Evolutionary conservation across 2,113 vertebrate species (phyloP).

Genomic region (Odocoileus virginianus): DNA sequence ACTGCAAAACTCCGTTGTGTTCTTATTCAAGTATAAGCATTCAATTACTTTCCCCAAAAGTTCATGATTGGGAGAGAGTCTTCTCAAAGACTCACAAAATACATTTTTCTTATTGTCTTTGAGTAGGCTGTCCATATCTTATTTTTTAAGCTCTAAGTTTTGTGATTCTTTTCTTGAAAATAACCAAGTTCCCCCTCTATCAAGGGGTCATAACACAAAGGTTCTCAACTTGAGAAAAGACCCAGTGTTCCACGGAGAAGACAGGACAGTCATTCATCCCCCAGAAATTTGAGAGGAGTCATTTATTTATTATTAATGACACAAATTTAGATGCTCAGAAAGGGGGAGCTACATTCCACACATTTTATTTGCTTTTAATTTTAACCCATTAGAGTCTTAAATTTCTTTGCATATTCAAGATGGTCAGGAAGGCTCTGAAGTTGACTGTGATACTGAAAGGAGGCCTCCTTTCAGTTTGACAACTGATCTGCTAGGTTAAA

Average conservation of each 20-base stretch:
- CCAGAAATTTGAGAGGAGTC: background rate
- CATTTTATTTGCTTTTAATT: background rate
- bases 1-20: background rate
- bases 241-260: background rate
- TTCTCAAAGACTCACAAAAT: background rate
- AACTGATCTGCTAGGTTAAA: background rate
- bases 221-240: background rate
- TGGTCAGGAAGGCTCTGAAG: background rate
- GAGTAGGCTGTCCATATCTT: background rate
- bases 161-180: background rate
- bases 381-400: background rate
- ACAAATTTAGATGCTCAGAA: background rate
- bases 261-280: background rate
- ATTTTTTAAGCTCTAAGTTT: background rate
- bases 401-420: background rate
- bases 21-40: background rate
- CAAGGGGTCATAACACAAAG: background rate
- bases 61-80: background rate
- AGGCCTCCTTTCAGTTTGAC: background rate
- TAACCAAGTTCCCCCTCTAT: background rate
- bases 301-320: background rate
- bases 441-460: accelerated
- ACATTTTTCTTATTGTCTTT: background rate
- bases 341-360: background rate
- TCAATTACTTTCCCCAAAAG: background rate